Conservation (phyloP, 2,113 vertebrate genomes). For the Lepus americanus region DNA sequence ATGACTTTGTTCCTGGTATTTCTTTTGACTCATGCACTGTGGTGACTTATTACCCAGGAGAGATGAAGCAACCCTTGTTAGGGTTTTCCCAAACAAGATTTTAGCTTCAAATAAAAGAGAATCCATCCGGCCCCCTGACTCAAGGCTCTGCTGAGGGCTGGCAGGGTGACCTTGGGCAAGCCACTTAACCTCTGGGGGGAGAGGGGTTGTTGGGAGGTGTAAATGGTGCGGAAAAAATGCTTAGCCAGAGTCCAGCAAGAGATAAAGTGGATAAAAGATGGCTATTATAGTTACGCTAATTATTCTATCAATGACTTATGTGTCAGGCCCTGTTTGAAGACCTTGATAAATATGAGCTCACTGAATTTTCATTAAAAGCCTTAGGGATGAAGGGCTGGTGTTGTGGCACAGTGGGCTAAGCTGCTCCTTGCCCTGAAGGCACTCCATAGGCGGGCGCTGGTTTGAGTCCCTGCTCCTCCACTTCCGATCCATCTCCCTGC, state of each 20-base stretch:
- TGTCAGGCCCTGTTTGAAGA: background rate
- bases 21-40: background rate
- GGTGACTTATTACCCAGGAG: background rate
- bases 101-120: background rate
- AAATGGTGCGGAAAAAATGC: background rate
- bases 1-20: background rate
- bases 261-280: background rate
- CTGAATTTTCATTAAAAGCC: background rate
- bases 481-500: too few species aligned
- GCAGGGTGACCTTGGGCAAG: background rate
- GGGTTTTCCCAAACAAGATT: background rate
- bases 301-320: background rate
- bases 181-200: too few species aligned
- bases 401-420: too few species aligned
- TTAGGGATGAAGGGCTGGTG: too few species aligned
- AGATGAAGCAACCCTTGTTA: background rate
- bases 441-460: too few species aligned
- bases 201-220: background rate
- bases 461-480: too few species aligned
- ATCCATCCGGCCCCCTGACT: background rate
- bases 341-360: background rate
- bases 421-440: too few species aligned
- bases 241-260: background rate
- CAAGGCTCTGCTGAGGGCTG: background rate
- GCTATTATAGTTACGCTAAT: background rate